Base-by-base conservation (phyloP, 2,113 vertebrate genomes). In the Artemisiospiza belli region DNA sequence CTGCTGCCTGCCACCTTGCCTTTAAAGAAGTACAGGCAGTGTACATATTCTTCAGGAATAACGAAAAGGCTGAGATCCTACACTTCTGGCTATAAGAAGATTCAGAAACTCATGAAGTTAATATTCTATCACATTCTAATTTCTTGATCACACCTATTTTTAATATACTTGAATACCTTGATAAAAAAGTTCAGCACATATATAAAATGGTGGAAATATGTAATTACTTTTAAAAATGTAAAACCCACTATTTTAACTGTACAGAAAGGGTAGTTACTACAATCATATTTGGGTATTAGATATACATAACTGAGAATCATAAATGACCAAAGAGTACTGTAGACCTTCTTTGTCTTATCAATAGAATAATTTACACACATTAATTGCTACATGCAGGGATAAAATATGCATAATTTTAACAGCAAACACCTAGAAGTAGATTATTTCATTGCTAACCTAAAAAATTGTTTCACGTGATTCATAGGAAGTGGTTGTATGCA, bases 391-490 rank as follows among this genome's bases (percentile, higher is more conserved):
- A 20, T 15, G 59, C 1, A 49, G 11, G 23, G 9, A 58, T 54
- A 69, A 89, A 64, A 75, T 25, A 57, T 16, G 6, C 6, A 1
- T 37, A 55, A 64, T 8, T 66, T 74, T 66, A 20, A 31, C 46
- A 83, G 10, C 4, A 57, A n/a, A 14, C 8, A 37, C 12, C n/a
- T 44, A 33, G 9, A 87, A 79, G 25, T 22, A 70, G 8, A 33
- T 0, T 0, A 22, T 17, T 66, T 75, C 4, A 12, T 12, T 52
- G 46, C 15, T 61, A 19, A 28, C 15, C 47, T 8, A 24, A 77
- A 49, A 21, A 35, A 12, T 27, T 39, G 12, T n/a, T 61, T 46
- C 20, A 46, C 24, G 16, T 28, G 2, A 59, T 91, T 85, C 7
- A 44, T 41, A 54, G n/a, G 44, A 77, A 12, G 2, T 33, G 12